Conservation (phyloP, 2,888 invertebrate species). For the Xestobium rufovillosum region DNA sequence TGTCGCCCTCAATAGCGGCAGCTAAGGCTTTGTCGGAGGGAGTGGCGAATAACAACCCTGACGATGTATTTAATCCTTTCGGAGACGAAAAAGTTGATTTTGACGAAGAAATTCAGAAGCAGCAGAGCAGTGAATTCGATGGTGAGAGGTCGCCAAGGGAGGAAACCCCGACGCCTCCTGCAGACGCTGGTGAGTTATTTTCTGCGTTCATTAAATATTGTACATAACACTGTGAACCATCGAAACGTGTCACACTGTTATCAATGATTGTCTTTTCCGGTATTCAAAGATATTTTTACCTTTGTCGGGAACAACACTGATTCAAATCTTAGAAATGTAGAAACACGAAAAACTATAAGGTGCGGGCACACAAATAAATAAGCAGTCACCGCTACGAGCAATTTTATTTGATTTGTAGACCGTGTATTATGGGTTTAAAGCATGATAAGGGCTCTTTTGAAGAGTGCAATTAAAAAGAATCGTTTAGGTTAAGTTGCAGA, state of each 20-base stretch:
- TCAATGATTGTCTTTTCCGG: no score
- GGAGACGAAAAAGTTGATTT: conserved; percentile 34
- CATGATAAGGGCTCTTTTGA: no score
- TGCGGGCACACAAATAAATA: no score
- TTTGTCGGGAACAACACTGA: no score
- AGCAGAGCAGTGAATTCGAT: conserved; percentile 31
- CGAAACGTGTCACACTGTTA: neutral
- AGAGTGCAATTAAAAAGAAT: no score
- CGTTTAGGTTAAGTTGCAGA: no score
- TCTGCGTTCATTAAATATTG: conserved; percentile 1
- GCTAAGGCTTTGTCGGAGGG: conserved; percentile 36
- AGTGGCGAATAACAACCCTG: conserved; percentile 31
- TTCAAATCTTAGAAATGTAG: no score
- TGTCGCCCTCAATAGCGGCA: conserved; percentile 36
- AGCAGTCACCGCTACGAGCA: no score
- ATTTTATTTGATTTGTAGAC: no score
- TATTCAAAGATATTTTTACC: no score
- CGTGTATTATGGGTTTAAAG: no score
- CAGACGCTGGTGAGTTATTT: conserved; percentile 46
- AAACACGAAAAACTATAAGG: no score
- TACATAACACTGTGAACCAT: neutral
- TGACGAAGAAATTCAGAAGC: conserved; percentile 30
- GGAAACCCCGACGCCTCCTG: conserved; percentile 55
- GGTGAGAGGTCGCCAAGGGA: conserved; percentile 35
- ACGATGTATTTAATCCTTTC: conserved; percentile 34